Percentiles rank a stretch among this genome's conserved stretches.
Conservation (phyloP, 2,797 vertebrate genomes). For the Nyctibius grandis region DNA sequence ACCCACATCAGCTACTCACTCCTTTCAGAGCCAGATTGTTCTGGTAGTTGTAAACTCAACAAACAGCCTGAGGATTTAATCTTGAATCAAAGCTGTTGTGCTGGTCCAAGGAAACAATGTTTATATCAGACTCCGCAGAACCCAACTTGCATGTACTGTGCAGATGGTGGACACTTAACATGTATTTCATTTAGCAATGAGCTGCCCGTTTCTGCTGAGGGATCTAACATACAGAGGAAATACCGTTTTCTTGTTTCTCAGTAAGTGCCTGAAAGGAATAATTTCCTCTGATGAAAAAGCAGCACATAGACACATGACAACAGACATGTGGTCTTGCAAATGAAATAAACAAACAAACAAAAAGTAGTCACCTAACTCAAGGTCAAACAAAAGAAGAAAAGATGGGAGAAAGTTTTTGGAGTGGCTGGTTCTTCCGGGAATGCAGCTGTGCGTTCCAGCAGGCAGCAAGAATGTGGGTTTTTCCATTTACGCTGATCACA, state of each 20-base stretch:
- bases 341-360: not conserved
- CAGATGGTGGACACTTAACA: not conserved
- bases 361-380: not conserved
- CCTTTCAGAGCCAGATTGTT: not conserved
- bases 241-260: not conserved
- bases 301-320: fast-evolving
- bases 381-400: not conserved
- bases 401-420: not conserved
- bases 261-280: not conserved
- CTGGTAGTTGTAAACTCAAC: not conserved
- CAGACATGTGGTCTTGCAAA: not conserved
- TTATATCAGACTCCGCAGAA: not conserved
- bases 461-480: conserved; percentile 54
- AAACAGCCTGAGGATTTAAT: not conserved
- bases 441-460: conserved; percentile 52
- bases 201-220: not conserved
- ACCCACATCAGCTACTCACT: not conserved
- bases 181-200: not conserved
- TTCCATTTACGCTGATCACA: not conserved
- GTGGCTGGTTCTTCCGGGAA: not conserved
- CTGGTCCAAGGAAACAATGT: not conserved
- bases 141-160: not conserved
- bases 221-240: not conserved
- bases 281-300: not conserved
- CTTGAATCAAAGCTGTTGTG: not conserved